These are phyloP conservation scores for Thaumatotibia leucotreta DNA, from an alignment of 1,140 invertebrate species.

Conservation along the genomic window DNA sequence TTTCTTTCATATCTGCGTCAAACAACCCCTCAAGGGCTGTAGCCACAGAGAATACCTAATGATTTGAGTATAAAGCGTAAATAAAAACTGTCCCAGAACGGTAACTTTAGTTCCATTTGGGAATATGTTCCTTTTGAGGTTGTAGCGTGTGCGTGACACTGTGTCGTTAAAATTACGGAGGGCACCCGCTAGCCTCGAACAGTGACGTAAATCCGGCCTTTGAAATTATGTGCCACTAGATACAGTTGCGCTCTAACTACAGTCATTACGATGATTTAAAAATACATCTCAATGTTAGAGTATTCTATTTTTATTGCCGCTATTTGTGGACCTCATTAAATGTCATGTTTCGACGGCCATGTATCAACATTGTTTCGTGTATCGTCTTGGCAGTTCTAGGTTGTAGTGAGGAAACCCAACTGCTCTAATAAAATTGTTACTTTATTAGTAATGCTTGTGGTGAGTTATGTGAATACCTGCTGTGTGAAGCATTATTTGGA, in stretches of 20 bases:
- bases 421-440: neutral
- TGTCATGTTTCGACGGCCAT: neutral
- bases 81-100: neutral
- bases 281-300: constrained; percentile 4
- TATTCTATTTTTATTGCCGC: neutral
- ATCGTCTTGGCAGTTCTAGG: neutral
- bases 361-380: constrained; percentile 2
- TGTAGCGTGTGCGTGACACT: neutral
- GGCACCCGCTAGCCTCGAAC: neutral
- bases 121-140: neutral
- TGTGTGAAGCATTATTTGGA: neutral
- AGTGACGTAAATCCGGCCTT: constrained; percentile 6
- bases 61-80: neutral
- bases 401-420: neutral
- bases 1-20: neutral
- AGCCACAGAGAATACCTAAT: constrained; percentile 1
- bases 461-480: neutral
- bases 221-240: neutral
- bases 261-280: constrained; percentile 9
- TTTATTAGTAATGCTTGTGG: neutral
- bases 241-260: constrained; percentile 7
- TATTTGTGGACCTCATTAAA: constrained; percentile 6
- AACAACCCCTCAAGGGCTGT: neutral
- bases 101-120: neutral
- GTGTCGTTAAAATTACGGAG: neutral